A percentile compares a stretch with the other conserved stretches of the same genome.
phyloP scores from a whole-genome alignment of 1,140 invertebrate genomes.

The Sitophilus oryzae region DNA sequence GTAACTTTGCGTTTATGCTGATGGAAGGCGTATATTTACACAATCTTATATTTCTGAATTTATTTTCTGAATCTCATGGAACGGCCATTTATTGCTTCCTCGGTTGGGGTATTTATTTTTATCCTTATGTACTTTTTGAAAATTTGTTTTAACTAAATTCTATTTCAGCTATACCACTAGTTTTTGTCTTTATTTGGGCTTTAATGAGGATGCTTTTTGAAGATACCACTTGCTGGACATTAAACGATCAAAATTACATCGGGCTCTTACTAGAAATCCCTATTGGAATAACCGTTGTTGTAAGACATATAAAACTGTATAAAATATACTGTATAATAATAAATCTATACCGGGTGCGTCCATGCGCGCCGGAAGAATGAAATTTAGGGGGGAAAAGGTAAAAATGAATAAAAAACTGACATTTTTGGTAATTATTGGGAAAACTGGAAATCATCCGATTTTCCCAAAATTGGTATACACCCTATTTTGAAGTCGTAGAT shows the following conservation, averaged over 20 bases:
- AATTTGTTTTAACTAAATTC: background rate
- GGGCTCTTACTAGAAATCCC: slow-evolving; percentile 61
- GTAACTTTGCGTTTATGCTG: slow-evolving; percentile 76
- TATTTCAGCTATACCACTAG: slow-evolving; percentile 48
- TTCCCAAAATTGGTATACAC: too few relatives aligned
- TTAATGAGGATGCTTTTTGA: slow-evolving; percentile 50
- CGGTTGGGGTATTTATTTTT: slow-evolving; percentile 73
- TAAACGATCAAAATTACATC: slow-evolving; percentile 50
- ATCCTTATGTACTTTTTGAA: too few relatives aligned
- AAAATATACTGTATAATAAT: background rate
- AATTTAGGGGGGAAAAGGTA: too few relatives aligned
- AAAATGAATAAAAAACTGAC: too few relatives aligned
- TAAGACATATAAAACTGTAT: slow-evolving; percentile 45
- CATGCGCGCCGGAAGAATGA: too few relatives aligned
- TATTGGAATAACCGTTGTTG: slow-evolving; percentile 60
- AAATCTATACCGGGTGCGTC: background rate
- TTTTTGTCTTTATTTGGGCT: slow-evolving; percentile 58
- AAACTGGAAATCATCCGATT: too few relatives aligned
- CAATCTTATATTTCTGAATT: slow-evolving; percentile 67
- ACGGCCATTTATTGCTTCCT: slow-evolving; percentile 61
- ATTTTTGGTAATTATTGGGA: too few relatives aligned
- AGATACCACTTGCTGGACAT: slow-evolving; percentile 64
- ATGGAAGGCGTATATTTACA: slow-evolving; percentile 79
- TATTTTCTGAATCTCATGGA: slow-evolving; percentile 64
- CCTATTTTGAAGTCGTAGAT: too few relatives aligned